A percentile compares a stretch with the other conserved stretches of the same genome.
phyloP scores from a whole-genome alignment of 2,797 vertebrate species.

The Gorsachius magnificus region DNA sequence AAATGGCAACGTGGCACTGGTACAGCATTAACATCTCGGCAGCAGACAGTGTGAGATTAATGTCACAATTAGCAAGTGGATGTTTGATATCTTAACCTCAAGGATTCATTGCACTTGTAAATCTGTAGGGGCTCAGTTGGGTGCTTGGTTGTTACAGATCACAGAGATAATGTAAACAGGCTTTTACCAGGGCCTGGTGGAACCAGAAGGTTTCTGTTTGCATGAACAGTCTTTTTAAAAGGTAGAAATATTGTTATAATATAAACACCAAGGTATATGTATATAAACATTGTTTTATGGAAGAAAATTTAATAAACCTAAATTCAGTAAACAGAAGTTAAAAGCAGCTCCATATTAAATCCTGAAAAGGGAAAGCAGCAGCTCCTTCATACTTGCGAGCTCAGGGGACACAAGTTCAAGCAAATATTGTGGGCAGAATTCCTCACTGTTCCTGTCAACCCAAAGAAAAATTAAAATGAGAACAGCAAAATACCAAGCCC shows the following conservation, averaged over 20 bases:
- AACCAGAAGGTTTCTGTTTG: background rate
- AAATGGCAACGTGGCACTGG: conserved; percentile 37
- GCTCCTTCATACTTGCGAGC: background rate
- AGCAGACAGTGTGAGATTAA: conserved; percentile 56
- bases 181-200: background rate
- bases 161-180: conserved; percentile 25
- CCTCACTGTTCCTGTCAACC: background rate
- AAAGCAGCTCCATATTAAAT: background rate
- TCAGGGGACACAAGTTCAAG: background rate
- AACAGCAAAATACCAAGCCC: background rate
- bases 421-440: background rate
- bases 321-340: background rate
- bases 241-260: background rate
- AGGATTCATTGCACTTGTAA: conserved; percentile 41
- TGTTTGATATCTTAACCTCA: conserved; percentile 53
- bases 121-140: conserved; percentile 14
- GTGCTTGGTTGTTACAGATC: background rate
- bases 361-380: background rate
- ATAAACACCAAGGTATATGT: background rate
- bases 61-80: conserved; percentile 48
- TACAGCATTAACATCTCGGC: conserved; percentile 24
- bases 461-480: background rate
- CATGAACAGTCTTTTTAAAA: background rate
- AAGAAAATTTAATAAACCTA: background rate
- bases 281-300: background rate